Conservation (phyloP, 2,888 invertebrate species). For the Hirtodrosophila trivittata region DNA sequence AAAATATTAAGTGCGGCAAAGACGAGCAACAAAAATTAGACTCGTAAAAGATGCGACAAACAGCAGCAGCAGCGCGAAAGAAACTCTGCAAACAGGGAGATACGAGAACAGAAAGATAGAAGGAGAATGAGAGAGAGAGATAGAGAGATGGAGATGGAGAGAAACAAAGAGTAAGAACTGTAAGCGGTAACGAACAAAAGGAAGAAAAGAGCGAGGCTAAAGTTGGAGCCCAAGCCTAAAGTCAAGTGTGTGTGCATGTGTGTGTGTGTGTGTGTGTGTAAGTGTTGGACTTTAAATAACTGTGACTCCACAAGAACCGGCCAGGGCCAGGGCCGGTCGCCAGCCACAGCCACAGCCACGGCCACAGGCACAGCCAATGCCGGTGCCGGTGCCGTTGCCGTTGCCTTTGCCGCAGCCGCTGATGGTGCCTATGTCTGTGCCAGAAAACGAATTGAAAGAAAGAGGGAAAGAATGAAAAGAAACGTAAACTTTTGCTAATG, state of each 20-base stretch:
- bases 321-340: slow-evolving; percentile 47
- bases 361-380: background rate
- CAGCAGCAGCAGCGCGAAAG: slow-evolving; percentile 19
- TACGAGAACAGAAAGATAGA: background rate
- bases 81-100: slow-evolving; percentile 21
- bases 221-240: slow-evolving; percentile 55
- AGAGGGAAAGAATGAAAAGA: slow-evolving; percentile 7
- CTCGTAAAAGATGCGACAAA: slow-evolving; percentile 50
- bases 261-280: slow-evolving; percentile 20
- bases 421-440: slow-evolving; percentile 24
- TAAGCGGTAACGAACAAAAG: slow-evolving; percentile 26
- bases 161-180: slow-evolving; percentile 18
- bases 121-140: background rate
- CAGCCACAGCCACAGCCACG: background rate
- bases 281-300: slow-evolving; percentile 63
- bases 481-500: slow-evolving; percentile 12
- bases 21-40: slow-evolving; percentile 52
- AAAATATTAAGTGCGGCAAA: slow-evolving; percentile 51
- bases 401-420: slow-evolving; percentile 6
- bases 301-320: slow-evolving; percentile 64
- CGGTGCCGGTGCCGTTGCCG: background rate
- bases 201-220: slow-evolving; percentile 20
- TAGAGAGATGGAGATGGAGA: background rate
- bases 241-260: slow-evolving; percentile 47
- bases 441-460: slow-evolving; percentile 31